Conservation (phyloP, 2,888 invertebrate genomes). For the Pherbina coryleti region DNA sequence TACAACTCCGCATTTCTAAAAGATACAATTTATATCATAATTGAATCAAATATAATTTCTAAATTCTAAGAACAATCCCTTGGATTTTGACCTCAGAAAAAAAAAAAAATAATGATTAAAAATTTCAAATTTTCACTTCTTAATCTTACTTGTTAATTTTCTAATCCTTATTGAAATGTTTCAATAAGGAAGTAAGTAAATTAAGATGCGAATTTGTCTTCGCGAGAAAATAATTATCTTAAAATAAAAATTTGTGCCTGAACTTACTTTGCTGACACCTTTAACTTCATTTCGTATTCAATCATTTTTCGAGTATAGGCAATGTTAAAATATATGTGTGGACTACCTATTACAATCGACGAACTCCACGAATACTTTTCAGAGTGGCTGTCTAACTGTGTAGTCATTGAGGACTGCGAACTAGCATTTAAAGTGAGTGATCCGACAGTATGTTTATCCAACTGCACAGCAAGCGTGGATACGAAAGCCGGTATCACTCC, state of each 20-base stretch:
- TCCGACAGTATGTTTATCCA: constrained; percentile 90
- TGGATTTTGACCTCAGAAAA: too few relatives aligned
- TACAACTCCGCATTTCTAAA: too few relatives aligned
- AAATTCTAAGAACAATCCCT: too few relatives aligned
- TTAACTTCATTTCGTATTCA: constrained; percentile 83
- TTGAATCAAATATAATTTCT: too few relatives aligned
- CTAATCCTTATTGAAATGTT: too few relatives aligned
- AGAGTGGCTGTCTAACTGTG: constrained; percentile 83
- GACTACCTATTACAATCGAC: constrained; percentile 84
- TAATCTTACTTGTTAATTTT: too few relatives aligned
- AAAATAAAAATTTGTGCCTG: neutral
- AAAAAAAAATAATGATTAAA: too few relatives aligned
- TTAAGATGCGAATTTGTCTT: too few relatives aligned
- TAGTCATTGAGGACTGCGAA: constrained; percentile 81
- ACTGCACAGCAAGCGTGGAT: constrained; percentile 85
- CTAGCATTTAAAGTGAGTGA: constrained; percentile 86
- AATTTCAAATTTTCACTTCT: too few relatives aligned
- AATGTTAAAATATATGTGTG: constrained; percentile 82
- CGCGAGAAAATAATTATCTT: too few relatives aligned
- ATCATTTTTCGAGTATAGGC: constrained; percentile 85
- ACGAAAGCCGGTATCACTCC: constrained; percentile 83
- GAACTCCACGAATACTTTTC: constrained; percentile 77
- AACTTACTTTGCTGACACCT: constrained; percentile 83
- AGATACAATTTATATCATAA: too few relatives aligned
- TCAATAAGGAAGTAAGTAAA: too few relatives aligned